Evolutionary conservation across 2,888 invertebrate genomes (phyloP).

Genomic region (Deilephila porcellus): DNA sequence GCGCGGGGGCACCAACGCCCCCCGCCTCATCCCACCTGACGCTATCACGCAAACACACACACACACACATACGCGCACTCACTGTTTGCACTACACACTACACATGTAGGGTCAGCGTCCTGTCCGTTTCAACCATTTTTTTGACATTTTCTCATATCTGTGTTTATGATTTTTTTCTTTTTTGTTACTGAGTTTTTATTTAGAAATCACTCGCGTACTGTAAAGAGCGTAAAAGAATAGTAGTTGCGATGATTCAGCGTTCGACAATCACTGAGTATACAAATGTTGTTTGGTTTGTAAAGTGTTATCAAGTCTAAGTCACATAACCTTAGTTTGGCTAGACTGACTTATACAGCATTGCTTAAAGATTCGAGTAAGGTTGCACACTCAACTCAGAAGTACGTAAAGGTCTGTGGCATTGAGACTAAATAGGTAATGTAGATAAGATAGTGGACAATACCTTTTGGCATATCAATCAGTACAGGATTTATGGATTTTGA

Average conservation of each 20-base stretch:
- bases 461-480: too few relatives aligned
- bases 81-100: conserved; percentile 57
- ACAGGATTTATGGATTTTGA: too few relatives aligned
- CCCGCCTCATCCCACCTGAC: conserved; percentile 83
- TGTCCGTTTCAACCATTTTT: conserved; percentile 73
- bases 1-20: conserved; percentile 81
- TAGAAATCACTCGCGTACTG: conserved; percentile 11
- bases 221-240: not conserved
- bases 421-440: too few relatives aligned
- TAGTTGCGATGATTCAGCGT: conserved; percentile 29
- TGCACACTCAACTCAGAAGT: too few relatives aligned
- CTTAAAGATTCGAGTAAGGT: not conserved
- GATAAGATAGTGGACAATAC: too few relatives aligned
- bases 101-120: conserved; percentile 74
- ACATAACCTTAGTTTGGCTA: not conserved
- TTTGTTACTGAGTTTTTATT: conserved; percentile 30
- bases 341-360: too few relatives aligned
- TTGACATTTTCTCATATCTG: conserved; percentile 66
- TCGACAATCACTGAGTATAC: not conserved
- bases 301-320: not conserved
- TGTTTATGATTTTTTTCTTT: conserved; percentile 44
- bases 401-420: too few relatives aligned
- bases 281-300: not conserved
- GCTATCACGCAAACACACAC: conserved; percentile 67
- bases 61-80: conserved; percentile 45